Base-by-base conservation (phyloP, 1,140 invertebrate species). In the Cephus cinctus region DNA sequence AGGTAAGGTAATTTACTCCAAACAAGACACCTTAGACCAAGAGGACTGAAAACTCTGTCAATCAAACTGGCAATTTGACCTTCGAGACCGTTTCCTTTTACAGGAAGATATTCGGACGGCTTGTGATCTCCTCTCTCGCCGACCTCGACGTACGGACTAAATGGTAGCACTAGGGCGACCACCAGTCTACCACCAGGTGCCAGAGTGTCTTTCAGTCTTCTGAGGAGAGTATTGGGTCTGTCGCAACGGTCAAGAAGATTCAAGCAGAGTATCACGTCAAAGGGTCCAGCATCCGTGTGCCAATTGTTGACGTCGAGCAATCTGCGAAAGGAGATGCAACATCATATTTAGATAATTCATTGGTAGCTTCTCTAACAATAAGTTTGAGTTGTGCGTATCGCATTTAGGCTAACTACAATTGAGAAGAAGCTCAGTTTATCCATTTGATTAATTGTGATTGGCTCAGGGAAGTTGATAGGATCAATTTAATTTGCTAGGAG, bases 241-340 rank as follows among this genome's bases (percentile, higher is more conserved):
- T 88, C 87, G 78, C 93, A 96, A 42, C 94, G 82, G 74, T 98
- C 94, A 47, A 98, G 74, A 4, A 98, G 77, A 74, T 97, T 98
- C 20, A 97, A 71, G 72, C 91, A 94, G 42, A 86, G 83, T 42
- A 96, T 87, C 31, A 94, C 81, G 61, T 93, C 86, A 75, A 86
- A 96, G 21, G 76, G 75, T 0, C 62, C 56, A 22, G 80, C 71
- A 15, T 77, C 69, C 2, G 73, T 56, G n/a, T 71, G 61, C 93
- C 93, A 96, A 3, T 78, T 73, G 16, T 90, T 83, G 1, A 87
- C 80, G 46, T 90, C 88, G 14, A 95, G 69, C 3, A 95, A 71
- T 36, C 88, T 94, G 73, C 25, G 81, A 80, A 47, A 54, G 19
- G 52, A 50, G 59, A 52, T 40, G 6, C 39, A 39, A 42, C 39